Conservation (phyloP, 2,113 vertebrate species). For the Coryphaenoides rupestris region DNA sequence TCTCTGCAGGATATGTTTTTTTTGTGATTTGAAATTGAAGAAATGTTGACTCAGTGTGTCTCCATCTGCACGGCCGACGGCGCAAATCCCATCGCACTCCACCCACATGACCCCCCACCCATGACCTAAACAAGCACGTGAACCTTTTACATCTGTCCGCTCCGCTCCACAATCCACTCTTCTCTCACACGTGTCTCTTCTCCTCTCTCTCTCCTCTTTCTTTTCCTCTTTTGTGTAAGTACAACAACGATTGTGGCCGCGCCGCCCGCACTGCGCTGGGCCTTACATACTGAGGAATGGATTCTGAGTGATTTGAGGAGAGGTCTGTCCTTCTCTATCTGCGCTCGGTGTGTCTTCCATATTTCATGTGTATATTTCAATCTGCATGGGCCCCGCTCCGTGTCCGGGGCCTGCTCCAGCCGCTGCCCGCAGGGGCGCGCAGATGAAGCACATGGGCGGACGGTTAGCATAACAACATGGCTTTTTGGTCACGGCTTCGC, state of each 20-base stretch:
- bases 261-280: slow-evolving; percentile 21
- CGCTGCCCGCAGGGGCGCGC: slow-evolving; percentile 66
- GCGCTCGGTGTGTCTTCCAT: slow-evolving; percentile 37
- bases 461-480: slow-evolving; percentile 68
- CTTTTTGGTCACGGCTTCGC: slow-evolving; percentile 70
- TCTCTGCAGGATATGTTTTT: slow-evolving; percentile 59
- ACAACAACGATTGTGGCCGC: slow-evolving; percentile 46
- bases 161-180: slow-evolving; percentile 40
- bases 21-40: slow-evolving; percentile 68
- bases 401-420: slow-evolving; percentile 59
- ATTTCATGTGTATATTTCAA: slow-evolving; percentile 60
- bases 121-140: slow-evolving; percentile 61
- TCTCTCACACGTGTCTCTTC: slow-evolving; percentile 26
- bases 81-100: too few species aligned
- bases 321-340: too few species aligned
- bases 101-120: too few species aligned
- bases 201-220: not conserved
- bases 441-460: slow-evolving; percentile 59
- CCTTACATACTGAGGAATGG: slow-evolving; percentile 52
- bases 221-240: slow-evolving; percentile 47
- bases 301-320: slow-evolving; percentile 52
- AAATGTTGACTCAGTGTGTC: slow-evolving; percentile 69
- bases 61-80: slow-evolving; percentile 70
- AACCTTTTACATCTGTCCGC: slow-evolving; percentile 62
- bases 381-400: slow-evolving; percentile 45